phyloP scores from a whole-genome alignment of 1,140 invertebrate genomes.

The Zaprionus vittiger region DNA sequence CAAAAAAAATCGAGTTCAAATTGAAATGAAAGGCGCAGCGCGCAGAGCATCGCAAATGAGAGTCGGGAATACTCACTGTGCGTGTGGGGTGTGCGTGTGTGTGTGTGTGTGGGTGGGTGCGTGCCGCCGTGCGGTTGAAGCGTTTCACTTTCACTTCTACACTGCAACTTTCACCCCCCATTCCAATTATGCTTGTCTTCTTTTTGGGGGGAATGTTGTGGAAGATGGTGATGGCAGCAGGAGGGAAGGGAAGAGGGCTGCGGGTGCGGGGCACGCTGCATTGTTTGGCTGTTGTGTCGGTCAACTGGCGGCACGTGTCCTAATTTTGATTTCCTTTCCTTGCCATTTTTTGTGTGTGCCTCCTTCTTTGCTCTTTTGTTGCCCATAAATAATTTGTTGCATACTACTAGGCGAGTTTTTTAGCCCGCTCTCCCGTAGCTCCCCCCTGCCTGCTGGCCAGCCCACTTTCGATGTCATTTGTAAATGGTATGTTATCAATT shows the following conservation, averaged over 20 bases:
- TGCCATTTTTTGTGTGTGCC: slow-evolving; percentile 20
- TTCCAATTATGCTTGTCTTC: slow-evolving; percentile 30
- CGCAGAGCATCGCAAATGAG: slow-evolving; percentile 81
- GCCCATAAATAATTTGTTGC: slow-evolving; percentile 80
- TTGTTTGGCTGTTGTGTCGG: slow-evolving; percentile 58
- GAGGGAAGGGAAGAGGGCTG: slow-evolving; percentile 14
- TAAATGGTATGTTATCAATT: slow-evolving; percentile 84
- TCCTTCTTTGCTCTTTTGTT: slow-evolving; percentile 44
- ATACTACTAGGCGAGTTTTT: slow-evolving; percentile 67
- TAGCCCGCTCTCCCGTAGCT: slow-evolving; percentile 4
- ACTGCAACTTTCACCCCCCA: slow-evolving; percentile 61
- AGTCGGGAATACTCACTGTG: not conserved
- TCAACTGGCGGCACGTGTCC: slow-evolving; percentile 81
- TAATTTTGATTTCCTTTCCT: slow-evolving; percentile 70
- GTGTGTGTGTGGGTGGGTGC: slow-evolving; percentile 41
- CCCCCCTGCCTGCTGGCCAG: not conserved
- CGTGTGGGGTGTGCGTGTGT: slow-evolving; percentile 15
- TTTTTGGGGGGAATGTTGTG: not conserved
- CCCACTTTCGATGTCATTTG: slow-evolving; percentile 74
- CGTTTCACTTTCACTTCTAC: slow-evolving; percentile 70
- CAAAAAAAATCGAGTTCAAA: slow-evolving; percentile 68
- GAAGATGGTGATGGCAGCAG: not conserved
- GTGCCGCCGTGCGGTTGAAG: slow-evolving; percentile 64
- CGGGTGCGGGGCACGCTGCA: slow-evolving; percentile 26
- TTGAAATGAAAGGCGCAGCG: slow-evolving; percentile 79